Evolutionary conservation across 2,797 vertebrate species (phyloP).

Genomic region (Rhynchonycteris naso): DNA sequence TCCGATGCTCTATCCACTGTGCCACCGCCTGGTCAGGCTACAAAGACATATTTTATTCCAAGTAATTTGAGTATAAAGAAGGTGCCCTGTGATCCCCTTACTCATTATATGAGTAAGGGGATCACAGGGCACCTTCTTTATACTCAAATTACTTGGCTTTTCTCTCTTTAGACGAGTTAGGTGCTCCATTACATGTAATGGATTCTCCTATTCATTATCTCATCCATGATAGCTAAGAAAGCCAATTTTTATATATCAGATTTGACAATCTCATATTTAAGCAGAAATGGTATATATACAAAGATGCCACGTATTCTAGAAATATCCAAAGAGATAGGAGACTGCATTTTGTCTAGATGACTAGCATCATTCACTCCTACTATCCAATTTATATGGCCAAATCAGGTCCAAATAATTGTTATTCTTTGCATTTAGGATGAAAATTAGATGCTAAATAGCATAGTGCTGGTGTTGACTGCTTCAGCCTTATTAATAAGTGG

Average conservation of each 20-base stretch:
- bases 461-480: background rate
- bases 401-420: background rate
- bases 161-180: background rate
- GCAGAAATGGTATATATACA: background rate
- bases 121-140: background rate
- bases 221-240: background rate
- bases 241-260: background rate
- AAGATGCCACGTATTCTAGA: background rate
- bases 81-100: background rate
- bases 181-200: background rate
- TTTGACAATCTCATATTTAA: background rate
- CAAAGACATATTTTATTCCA: conserved; percentile 25
- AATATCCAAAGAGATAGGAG: background rate
- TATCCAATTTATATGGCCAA: background rate
- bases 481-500: background rate
- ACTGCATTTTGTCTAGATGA: background rate
- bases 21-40: no score
- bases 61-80: background rate
- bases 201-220: no score
- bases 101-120: background rate
- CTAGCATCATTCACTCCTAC: background rate
- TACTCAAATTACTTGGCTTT: background rate
- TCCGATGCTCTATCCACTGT: no score
- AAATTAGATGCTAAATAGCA: background rate
- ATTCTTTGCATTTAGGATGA: conserved; percentile 15